Percentiles rank a stretch among this genome's conserved stretches.
Conservation (phyloP, 2,888 invertebrate genomes). For the Microdon myrmicae region DNA sequence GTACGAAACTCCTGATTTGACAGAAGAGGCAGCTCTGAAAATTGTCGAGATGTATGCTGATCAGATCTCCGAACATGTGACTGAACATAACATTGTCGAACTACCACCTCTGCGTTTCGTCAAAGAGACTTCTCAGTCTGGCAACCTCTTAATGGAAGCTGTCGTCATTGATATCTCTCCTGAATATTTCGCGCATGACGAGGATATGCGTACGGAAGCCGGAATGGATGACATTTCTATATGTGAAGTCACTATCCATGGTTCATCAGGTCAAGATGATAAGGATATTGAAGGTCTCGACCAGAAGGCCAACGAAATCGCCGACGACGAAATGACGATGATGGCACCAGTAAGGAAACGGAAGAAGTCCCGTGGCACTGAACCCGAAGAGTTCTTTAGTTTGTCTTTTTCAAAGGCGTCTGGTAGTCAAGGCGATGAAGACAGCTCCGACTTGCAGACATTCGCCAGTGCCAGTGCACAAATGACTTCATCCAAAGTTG, state of each 20-base stretch:
- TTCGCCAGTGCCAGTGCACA: conserved; percentile 77
- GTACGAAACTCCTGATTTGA: conserved; percentile 91
- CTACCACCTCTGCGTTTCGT: conserved; percentile 87
- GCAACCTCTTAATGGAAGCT: conserved; percentile 89
- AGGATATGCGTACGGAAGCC: conserved; percentile 86
- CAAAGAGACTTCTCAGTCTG: conserved; percentile 88
- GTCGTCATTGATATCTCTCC: conserved; percentile 90
- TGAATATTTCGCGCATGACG: conserved; percentile 82
- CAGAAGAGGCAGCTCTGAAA: conserved; percentile 90
- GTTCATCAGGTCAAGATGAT: conserved; percentile 70
- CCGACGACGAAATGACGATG: conserved; percentile 71
- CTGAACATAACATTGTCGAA: conserved; percentile 86
- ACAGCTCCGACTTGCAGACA: conserved; percentile 74
- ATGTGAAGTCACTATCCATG: conserved; percentile 77
- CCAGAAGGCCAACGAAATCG: conserved; percentile 63
- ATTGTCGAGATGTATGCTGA: conserved; percentile 95
- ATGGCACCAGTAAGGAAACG: conserved; percentile 69
- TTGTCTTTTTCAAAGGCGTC: conserved; percentile 72
- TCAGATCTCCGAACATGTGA: conserved; percentile 87
- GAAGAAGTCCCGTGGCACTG: conserved; percentile 75
- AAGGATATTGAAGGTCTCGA: conserved; percentile 68
- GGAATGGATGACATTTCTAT: conserved; percentile 88
- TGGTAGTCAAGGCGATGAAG: conserved; percentile 69
- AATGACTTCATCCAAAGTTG: conserved; percentile 68
- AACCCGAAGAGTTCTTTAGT: conserved; percentile 75